These are phyloP conservation scores for Erithacus rubecula DNA, from an alignment of 2,797 vertebrate genomes.

Conservation along the genomic window DNA sequence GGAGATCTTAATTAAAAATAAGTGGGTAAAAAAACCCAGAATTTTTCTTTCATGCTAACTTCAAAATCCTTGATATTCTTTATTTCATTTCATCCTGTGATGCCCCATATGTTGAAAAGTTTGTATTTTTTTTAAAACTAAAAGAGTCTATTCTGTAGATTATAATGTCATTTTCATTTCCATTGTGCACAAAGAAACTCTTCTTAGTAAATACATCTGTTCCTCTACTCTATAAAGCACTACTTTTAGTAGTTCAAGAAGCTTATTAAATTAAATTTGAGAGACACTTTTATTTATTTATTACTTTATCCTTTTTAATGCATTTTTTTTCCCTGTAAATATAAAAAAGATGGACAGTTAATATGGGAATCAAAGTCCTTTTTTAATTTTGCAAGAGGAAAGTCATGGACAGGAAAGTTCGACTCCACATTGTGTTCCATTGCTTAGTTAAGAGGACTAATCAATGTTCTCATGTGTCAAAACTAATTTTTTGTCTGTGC, in stretches of 20 bases:
- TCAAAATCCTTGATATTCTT: neutral
- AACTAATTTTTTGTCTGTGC: neutral
- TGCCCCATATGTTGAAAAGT: neutral
- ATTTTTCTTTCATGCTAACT: neutral
- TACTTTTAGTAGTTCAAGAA: neutral
- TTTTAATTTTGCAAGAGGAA: neutral
- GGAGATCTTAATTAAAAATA: neutral
- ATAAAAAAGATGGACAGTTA: fast-evolving
- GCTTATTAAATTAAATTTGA: neutral
- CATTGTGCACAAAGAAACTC: neutral
- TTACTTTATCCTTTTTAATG: neutral
- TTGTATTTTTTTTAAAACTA: neutral
- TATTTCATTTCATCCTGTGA: neutral
- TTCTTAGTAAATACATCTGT: neutral
- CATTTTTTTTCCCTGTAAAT: neutral
- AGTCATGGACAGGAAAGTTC: no score
- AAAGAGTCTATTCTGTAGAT: neutral
- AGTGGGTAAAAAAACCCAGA: fast-evolving
- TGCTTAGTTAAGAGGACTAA: neutral
- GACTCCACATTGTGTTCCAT: neutral
- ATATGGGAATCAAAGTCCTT: neutral
- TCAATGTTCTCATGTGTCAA: neutral
- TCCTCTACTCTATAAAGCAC: neutral
- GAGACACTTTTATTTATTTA: neutral
- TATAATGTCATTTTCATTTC: neutral